Conservation (phyloP, 2,113 vertebrate species). For the Istiophorus platypterus region DNA sequence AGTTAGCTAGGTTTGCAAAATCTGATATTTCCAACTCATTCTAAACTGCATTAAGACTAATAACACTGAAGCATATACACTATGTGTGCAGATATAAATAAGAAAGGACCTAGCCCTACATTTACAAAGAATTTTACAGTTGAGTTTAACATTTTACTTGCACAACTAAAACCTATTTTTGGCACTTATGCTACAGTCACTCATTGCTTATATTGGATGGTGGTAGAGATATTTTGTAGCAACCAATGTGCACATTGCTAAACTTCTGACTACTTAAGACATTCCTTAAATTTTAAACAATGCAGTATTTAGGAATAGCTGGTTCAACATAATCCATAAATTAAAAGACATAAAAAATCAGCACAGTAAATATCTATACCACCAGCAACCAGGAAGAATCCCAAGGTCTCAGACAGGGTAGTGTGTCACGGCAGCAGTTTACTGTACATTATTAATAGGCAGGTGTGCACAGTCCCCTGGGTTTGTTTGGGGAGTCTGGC, state of each 20-base stretch:
- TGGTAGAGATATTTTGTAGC: neutral
- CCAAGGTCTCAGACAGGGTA: constrained; percentile 31
- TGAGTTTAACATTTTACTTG: too few species aligned
- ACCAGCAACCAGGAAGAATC: constrained; percentile 26
- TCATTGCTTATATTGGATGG: neutral
- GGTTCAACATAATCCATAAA: neutral
- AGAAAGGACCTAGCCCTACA: too few species aligned
- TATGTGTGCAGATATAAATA: too few species aligned
- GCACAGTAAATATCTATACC: neutral
- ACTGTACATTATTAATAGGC: constrained; percentile 75
- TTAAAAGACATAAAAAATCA: neutral
- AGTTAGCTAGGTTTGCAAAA: too few species aligned
- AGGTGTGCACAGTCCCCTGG: constrained; percentile 38
- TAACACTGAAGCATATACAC: neutral
- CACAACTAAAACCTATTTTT: neutral
- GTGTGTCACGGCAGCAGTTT: constrained; percentile 43
- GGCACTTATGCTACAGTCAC: neutral
- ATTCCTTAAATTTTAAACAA: neutral
- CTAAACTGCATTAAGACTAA: neutral
- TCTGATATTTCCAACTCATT: neutral
- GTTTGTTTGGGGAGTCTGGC: constrained; percentile 56
- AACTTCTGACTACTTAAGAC: too few species aligned
- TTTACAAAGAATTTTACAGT: too few species aligned
- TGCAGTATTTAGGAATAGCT: neutral
- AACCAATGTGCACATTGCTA: too few species aligned